Percentiles rank a stretch among this genome's conserved stretches.
Evolutionary conservation across 1,140 invertebrate species (phyloP).

Genomic region (Eupristina koningsbergeri): DNA sequence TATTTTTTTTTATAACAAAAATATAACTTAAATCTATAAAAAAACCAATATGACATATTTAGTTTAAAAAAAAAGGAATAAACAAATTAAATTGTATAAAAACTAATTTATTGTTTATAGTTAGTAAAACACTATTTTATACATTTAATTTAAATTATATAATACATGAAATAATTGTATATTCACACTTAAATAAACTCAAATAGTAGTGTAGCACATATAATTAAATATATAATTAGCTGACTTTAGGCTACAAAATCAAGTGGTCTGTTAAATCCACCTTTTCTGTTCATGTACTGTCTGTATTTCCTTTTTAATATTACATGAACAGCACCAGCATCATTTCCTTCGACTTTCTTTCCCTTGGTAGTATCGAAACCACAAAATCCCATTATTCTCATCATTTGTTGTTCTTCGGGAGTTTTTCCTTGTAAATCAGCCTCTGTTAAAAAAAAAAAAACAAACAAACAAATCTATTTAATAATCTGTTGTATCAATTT

Average conservation of each 20-base stretch:
- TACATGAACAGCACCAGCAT: constrained; percentile 93
- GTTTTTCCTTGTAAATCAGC: constrained; percentile 86
- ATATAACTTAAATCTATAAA: no score
- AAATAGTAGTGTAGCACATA: no score
- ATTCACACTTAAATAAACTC: not conserved
- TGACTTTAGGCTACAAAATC: constrained; percentile 89
- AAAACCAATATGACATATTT: no score
- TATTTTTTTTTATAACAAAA: no score
- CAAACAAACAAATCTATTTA: no score
- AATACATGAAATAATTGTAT: not conserved
- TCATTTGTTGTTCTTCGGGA: constrained; percentile 96
- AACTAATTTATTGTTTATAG: no score
- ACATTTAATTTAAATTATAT: not conserved
- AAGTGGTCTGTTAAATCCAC: constrained; percentile 97
- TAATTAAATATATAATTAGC: not conserved
- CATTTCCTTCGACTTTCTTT: constrained; percentile 95
- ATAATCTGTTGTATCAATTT: not conserved
- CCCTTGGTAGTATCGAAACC: constrained; percentile 96
- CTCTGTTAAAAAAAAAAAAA: constrained; percentile 66
- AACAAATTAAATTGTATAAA: not conserved
- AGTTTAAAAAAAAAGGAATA: no score
- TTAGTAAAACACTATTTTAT: not conserved
- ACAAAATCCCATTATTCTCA: constrained; percentile 97
- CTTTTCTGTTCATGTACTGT: constrained; percentile 99
- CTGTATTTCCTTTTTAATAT: constrained; percentile 97